Conservation (phyloP, 2,888 invertebrate species). For the Trisateles emortualis region DNA sequence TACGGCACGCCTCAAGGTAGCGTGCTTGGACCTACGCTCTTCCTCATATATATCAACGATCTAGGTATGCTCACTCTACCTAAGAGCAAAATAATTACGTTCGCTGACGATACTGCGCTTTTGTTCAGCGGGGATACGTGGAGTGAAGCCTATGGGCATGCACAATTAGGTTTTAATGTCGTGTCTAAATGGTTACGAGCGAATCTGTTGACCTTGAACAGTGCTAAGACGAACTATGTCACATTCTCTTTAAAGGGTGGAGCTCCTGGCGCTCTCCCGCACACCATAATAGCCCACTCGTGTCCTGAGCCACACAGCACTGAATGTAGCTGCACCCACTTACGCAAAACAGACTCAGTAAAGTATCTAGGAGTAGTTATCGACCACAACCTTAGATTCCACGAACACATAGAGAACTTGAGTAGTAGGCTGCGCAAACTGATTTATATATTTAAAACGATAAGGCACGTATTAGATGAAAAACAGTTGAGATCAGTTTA, state of each 20-base stretch:
- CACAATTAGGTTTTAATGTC: not conserved
- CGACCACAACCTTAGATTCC: not conserved
- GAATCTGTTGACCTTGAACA: not conserved
- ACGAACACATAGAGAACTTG: not conserved
- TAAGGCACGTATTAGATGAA: not conserved
- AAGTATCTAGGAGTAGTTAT: not conserved
- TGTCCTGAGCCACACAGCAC: not conserved
- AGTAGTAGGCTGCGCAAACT: not conserved
- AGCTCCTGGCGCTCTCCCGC: not conserved
- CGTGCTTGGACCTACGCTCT: conserved; percentile 1
- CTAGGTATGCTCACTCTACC: not conserved
- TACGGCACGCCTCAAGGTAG: conserved; percentile 5
- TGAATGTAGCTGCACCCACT: not conserved
- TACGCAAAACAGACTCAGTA: not conserved
- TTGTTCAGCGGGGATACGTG: not conserved
- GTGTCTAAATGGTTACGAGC: not conserved
- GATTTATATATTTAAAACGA: not conserved
- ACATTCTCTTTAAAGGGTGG: not conserved
- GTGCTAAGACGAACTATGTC: not conserved
- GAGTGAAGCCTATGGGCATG: not conserved
- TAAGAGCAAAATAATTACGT: not conserved
- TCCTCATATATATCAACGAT: not conserved
- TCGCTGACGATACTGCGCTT: conserved; percentile 1
- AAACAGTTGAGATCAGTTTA: not conserved
- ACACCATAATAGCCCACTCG: not conserved